Evolutionary conservation across 2,113 vertebrate genomes (phyloP), one percentile per base, ranked within the genome.

Genomic region (Platysteira castanea): DNA sequence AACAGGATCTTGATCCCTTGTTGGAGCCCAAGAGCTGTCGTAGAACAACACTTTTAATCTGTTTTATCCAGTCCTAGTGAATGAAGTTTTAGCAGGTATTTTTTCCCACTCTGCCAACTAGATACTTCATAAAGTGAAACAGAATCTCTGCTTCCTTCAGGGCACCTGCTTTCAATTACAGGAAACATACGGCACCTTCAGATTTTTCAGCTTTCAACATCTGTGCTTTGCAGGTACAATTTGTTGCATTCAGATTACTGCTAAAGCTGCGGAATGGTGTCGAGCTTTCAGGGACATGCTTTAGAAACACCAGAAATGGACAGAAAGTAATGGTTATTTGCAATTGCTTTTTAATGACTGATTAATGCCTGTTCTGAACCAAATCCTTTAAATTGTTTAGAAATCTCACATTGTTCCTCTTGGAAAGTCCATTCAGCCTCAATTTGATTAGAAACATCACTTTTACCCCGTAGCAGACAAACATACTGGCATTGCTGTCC

Each of bases 151-250:
- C 87, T 97, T 95, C 96, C 97, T 97, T 94, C 94, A 95, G 96
- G 94, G 96, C 94, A 95, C 90, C 96, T 93, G 84, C 93, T 96
- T 95, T 94, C 92, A 96, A 93, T 96, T 95, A 95, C 96, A 91
- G 87, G 63, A 96, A 95, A 97, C 93, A 95, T 94, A 96, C 73
- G 91, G 92, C 93, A 96, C 86, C 91, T 94, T 95, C 90, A 77
- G 94, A 96, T 91, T 93, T 95, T 88, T 94, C 93, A 93, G 94
- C 87, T 97, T 94, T 96, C 89, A 96, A 94, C 96, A 96, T 93
- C 92, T 95, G 86, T 89, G 93, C 89, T 96, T 97, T 78, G 92
- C 90, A 96, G 94, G 92, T 94, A 96, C 76, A 52, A 89, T 95
- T 95, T 96, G 91, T 90, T 95, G 94, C 95, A 91, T 95, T 89